Evolutionary conservation across 2,888 invertebrate genomes (phyloP).

Genomic region (Himalopsyche tibetana): DNA sequence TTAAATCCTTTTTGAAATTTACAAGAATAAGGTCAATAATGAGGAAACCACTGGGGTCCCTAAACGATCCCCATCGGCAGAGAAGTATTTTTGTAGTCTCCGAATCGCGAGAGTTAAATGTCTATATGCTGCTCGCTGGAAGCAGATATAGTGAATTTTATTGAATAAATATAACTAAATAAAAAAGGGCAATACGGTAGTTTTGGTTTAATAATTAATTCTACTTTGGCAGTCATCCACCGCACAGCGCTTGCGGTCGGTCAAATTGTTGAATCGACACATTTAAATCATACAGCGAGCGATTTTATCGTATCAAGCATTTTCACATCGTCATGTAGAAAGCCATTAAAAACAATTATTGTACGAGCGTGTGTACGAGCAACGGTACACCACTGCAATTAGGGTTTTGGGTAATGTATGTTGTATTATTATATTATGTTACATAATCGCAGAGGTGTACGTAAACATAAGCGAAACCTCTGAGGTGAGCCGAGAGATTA

Average conservation of each 20-base stretch:
- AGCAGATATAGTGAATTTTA: too few relatives aligned
- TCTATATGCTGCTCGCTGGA: too few relatives aligned
- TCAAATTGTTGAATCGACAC: slow-evolving; percentile 15
- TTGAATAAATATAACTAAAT: neutral
- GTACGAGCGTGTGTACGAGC: slow-evolving; percentile 56
- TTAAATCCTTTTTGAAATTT: too few relatives aligned
- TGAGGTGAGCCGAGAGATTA: neutral
- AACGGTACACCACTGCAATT: slow-evolving; percentile 58
- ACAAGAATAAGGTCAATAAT: too few relatives aligned
- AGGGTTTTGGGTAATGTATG: slow-evolving; percentile 49
- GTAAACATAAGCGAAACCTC: neutral
- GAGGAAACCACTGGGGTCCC: too few relatives aligned
- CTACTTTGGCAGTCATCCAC: slow-evolving; percentile 17
- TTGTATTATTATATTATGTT: slow-evolving; percentile 10
- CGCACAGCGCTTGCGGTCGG: slow-evolving; percentile 23
- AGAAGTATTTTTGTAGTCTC: too few relatives aligned
- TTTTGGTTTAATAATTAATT: slow-evolving; percentile 10
- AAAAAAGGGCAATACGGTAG: neutral
- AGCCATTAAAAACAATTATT: slow-evolving; percentile 65
- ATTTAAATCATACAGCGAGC: slow-evolving; percentile 26
- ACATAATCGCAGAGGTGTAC: neutral
- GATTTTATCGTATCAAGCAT: slow-evolving; percentile 46
- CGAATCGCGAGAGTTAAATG: too few relatives aligned
- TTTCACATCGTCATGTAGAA: slow-evolving; percentile 59
- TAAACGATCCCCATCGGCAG: too few relatives aligned